Evolutionary conservation across 2,113 vertebrate genomes (phyloP), one percentile per base, ranked within the genome.

Genomic region (Dromas ardeola): DNA sequence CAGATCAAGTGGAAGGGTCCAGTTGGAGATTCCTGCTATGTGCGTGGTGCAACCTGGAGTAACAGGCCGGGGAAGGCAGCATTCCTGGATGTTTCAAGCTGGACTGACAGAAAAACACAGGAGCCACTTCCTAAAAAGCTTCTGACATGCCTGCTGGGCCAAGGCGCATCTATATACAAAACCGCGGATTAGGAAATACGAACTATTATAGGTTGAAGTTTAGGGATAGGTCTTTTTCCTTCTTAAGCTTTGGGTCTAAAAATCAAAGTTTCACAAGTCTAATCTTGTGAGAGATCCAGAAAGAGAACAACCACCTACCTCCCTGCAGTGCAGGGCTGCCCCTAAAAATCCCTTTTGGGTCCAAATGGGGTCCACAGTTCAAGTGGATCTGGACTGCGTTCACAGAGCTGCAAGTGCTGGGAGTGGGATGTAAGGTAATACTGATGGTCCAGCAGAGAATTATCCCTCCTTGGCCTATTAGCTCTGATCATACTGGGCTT

Each of bases 61-160:
- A 78, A 43, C 11, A 85, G 81, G 76, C 72, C 82, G 89, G 74
- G 97, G 81, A 97, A 82, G 78, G 88, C 61, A 95, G 78, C 26
- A 40, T 78, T 92, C 91, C 77, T 96, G 55, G 69, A 91, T 69
- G n/a, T 73, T 77, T 73, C 62, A 78, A 65, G 80, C n/a, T 82
- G 73, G 63, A n/a, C 45, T 95, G 93, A 96, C 8, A 62, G 32
- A 67, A 81, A 92, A 88, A 70, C 1, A 91, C 9, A 67, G 74
- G 78, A 84, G 8, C 1, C 16, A 74, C 63, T 26, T 86, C 53
- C 47, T 43, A 40, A 67, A 50, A 52, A 23, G 22, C 40, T 90
- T 81, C 34, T 81, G 67, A 40, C 26, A 42, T 14, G 29, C 7
- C 29, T 65, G 43, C 26, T 79, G 32, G 50, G 55, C 25, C 40